These are phyloP conservation scores for Mellivora capensis DNA, from an alignment of 2,113 vertebrate species.

Conservation along the genomic window DNA sequence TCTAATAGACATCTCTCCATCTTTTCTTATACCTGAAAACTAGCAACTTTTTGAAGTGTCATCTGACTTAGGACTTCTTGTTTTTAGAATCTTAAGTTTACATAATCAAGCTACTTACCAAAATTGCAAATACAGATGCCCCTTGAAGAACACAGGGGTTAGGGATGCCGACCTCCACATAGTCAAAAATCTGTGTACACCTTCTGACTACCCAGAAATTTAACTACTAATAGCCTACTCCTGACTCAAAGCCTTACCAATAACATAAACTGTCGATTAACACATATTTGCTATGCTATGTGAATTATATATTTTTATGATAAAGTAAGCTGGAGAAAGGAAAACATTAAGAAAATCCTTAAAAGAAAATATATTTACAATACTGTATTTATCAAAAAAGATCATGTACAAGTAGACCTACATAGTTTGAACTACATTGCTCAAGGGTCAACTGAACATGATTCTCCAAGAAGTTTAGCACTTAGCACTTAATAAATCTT, in stretches of 20 bases:
- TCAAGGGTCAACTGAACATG: neutral
- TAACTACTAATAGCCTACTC: neutral
- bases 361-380: neutral
- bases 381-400: neutral
- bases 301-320: neutral
- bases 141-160: neutral
- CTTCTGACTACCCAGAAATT: neutral
- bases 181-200: neutral
- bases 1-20: neutral
- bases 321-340: neutral
- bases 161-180: neutral
- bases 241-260: neutral
- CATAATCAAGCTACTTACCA: slow-evolving; percentile 15
- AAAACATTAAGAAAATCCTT: neutral
- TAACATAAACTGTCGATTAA: neutral
- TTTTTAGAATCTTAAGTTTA: slow-evolving; percentile 12
- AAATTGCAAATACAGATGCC: neutral
- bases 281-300: neutral
- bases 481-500: neutral
- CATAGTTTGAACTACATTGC: neutral
- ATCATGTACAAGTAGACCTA: neutral
- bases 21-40: neutral
- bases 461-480: neutral
- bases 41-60: neutral
- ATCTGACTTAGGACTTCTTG: slow-evolving; percentile 13